phyloP scores from a whole-genome alignment of 2,113 vertebrate species.

The Gobio gobio region DNA sequence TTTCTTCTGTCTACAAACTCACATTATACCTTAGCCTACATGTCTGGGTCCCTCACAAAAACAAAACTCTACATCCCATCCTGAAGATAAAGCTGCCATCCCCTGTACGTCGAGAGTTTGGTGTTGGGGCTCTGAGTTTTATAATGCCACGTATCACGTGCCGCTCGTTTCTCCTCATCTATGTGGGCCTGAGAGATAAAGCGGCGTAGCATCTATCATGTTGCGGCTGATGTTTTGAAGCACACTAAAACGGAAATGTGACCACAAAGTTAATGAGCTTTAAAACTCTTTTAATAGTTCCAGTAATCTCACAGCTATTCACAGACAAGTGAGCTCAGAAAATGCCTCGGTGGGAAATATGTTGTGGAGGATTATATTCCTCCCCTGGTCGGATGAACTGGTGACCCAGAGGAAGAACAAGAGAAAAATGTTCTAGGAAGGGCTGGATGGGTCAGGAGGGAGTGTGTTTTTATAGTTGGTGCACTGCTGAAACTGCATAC shows the following conservation, averaged over 20 bases:
- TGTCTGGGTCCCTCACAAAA: background rate
- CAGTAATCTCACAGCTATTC: conserved; percentile 59
- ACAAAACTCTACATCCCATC: background rate
- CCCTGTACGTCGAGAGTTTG: background rate
- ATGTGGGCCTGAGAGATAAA: conserved; percentile 51
- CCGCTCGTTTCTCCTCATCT: conserved; percentile 47
- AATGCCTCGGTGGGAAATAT: conserved; percentile 42
- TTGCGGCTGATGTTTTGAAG: conserved; percentile 49
- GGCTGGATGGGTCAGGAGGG: background rate
- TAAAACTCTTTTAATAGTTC: conserved; percentile 61
- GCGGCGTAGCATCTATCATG: conserved; percentile 55
- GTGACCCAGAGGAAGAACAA: conserved; percentile 43
- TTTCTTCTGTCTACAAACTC: background rate
- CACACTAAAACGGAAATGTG: conserved; percentile 61
- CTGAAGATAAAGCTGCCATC: conserved; percentile 21
- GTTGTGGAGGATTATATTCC: conserved; percentile 46
- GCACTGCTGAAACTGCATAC: conserved; percentile 20
- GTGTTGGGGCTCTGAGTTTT: conserved; percentile 29
- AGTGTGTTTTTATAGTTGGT: conserved; percentile 29
- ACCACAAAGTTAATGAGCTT: conserved; percentile 61
- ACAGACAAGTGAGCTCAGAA: conserved; percentile 60
- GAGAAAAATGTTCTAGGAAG: conserved; percentile 22
- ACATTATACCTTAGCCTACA: background rate
- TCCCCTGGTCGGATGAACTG: conserved; percentile 35
- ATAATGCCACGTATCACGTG: conserved; percentile 50